Conservation (phyloP, 1,140 invertebrate genomes). For the Caerostris extrusa region DNA sequence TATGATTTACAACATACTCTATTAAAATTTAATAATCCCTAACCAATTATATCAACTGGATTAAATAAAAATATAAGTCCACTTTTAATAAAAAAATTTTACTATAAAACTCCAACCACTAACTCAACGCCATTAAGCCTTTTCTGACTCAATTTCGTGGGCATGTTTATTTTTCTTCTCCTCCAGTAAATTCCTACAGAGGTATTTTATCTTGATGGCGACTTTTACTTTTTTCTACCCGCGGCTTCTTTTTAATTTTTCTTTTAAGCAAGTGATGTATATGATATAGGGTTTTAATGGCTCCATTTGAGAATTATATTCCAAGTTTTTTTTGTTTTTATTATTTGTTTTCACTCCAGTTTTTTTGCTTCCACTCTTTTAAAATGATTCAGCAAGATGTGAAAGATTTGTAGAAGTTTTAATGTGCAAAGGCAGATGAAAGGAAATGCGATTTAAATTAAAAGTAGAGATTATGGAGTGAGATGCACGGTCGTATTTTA, state of each 20-base stretch:
- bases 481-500: neutral
- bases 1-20: no score
- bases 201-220: constrained; percentile 34
- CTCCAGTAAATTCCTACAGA: neutral
- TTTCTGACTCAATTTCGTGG: neutral
- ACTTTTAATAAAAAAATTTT: no score
- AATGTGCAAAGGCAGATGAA: neutral
- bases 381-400: neutral
- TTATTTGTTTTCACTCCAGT: neutral
- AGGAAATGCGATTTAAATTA: neutral
- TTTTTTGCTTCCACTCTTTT: neutral
- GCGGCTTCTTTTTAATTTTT: neutral
- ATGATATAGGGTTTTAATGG: constrained; percentile 6
- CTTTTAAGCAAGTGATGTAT: neutral
- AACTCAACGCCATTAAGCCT: neutral
- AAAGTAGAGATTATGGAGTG: neutral
- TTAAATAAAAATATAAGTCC: no score
- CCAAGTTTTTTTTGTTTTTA: neutral
- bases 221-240: neutral
- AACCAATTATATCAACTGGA: no score
- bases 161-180: neutral
- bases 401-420: neutral
- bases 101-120: neutral
- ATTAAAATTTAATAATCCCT: no score
- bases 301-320: constrained; percentile 14